Conservation (phyloP, 2,797 vertebrate genomes). For the Tauraco hartlaubi region DNA sequence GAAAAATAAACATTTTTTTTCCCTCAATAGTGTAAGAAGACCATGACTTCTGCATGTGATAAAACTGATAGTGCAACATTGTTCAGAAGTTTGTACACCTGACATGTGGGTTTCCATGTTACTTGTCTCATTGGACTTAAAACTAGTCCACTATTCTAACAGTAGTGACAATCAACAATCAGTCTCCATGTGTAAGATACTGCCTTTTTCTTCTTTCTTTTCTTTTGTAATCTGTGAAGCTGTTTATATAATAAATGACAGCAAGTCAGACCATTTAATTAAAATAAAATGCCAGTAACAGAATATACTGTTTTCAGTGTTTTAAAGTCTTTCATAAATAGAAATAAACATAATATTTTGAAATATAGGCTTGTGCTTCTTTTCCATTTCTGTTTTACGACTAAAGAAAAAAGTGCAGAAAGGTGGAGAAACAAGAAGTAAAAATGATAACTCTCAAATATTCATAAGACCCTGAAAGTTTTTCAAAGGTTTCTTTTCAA, state of each 20-base stretch:
- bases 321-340: not conserved
- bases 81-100: not conserved
- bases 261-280: not conserved
- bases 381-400: not conserved
- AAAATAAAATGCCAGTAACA: not conserved
- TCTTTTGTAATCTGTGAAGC: not conserved
- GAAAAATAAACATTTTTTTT: rapidly evolving
- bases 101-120: rapidly evolving
- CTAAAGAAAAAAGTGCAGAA: not conserved
- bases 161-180: not conserved
- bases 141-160: not conserved
- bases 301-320: not conserved
- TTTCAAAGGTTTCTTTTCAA: not conserved
- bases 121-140: not conserved
- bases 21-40: not conserved
- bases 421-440: not conserved
- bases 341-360: not conserved
- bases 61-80: not conserved
- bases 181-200: not conserved
- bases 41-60: not conserved
- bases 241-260: not conserved
- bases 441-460: not conserved
- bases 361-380: not conserved
- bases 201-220: not conserved
- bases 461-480: not conserved